Evolutionary conservation across 2,797 vertebrate genomes (phyloP).

Genomic region (Perodicticus potto): DNA sequence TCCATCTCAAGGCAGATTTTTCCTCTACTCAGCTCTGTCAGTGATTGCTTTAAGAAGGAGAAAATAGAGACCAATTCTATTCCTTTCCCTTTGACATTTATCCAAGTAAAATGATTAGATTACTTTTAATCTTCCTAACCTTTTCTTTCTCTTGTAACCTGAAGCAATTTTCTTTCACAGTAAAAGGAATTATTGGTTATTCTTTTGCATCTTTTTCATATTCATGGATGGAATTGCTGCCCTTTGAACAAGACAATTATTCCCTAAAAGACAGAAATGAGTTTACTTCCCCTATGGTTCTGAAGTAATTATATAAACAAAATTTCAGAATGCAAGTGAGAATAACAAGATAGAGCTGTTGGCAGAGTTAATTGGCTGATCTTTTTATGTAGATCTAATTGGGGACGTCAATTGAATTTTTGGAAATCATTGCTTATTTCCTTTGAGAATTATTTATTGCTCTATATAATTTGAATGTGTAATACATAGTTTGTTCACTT

Average conservation of each 20-base stretch:
- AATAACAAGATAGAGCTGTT: constrained; percentile 79
- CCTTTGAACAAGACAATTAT: constrained; percentile 75
- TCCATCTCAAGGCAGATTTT: not conserved
- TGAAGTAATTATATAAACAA: constrained; percentile 82
- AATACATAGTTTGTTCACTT: constrained; percentile 77
- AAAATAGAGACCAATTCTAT: constrained; percentile 37
- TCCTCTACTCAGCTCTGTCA: not conserved
- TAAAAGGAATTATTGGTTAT: not conserved
- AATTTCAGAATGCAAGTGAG: constrained; percentile 84
- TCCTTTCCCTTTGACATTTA: constrained; percentile 70
- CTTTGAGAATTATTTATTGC: constrained; percentile 83
- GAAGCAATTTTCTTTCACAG: constrained; percentile 19
- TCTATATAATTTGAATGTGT: constrained; percentile 73
- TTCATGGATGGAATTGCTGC: constrained; percentile 53
- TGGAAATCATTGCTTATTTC: constrained; percentile 84
- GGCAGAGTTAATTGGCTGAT: constrained; percentile 86
- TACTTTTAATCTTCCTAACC: constrained; percentile 75
- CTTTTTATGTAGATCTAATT: constrained; percentile 85
- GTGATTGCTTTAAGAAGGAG: constrained; percentile 60
- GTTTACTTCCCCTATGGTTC: constrained; percentile 79
- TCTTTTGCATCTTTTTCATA: constrained; percentile 48
- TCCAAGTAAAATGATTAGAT: constrained; percentile 63
- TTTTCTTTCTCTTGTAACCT: constrained; percentile 62
- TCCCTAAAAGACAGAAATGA: constrained; percentile 74
- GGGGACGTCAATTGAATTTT: constrained; percentile 83